A percentile compares a stretch with the other conserved stretches of the same genome.
These are phyloP conservation scores for Enhydra lutris DNA, from an alignment of 2,113 vertebrate species.

Conservation along the genomic window DNA sequence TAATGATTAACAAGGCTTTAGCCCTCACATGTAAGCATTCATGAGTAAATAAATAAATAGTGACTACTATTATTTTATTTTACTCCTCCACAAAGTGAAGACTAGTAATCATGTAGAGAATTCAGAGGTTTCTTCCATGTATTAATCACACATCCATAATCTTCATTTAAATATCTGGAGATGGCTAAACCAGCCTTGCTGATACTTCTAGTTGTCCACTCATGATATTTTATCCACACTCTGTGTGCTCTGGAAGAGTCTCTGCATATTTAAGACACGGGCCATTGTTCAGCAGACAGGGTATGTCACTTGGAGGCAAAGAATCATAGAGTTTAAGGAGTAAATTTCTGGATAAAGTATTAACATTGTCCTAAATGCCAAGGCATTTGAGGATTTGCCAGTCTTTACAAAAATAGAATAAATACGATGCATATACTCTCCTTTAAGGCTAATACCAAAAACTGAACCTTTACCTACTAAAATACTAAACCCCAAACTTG, in stretches of 20 bases:
- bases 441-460: not conserved
- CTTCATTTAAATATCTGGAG: not conserved
- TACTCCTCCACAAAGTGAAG: not conserved
- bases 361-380: not conserved
- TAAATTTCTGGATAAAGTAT: not conserved
- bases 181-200: not conserved
- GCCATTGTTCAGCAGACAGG: not conserved
- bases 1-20: not conserved
- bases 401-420: not conserved
- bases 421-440: not conserved
- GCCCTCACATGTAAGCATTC: not conserved
- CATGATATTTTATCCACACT: fast-evolving
- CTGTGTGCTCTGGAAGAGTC: not conserved
- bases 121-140: not conserved
- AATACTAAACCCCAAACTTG: not conserved
- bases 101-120: not conserved
- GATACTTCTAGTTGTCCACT: too few relatives aligned
- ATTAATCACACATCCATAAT: not conserved
- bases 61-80: not conserved
- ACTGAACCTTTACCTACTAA: not conserved
- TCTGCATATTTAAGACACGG: not conserved
- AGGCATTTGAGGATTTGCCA: not conserved
- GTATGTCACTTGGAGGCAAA: not conserved
- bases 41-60: not conserved
- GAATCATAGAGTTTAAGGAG: not conserved